phyloP scores from a whole-genome alignment of 2,888 invertebrate species.

The Mesoligia furuncula region DNA sequence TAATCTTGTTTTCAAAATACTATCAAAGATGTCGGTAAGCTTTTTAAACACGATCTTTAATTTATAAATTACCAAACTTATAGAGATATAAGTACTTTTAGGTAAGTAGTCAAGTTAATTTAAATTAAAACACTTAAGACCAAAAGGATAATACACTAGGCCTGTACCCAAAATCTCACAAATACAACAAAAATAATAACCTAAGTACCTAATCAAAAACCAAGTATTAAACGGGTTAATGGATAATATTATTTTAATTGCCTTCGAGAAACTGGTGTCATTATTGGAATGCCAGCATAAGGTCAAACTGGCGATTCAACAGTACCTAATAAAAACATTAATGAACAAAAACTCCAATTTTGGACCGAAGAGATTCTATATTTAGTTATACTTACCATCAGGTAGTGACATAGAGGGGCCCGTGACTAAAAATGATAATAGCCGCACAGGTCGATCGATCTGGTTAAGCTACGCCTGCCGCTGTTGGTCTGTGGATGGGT shows the following conservation, averaged over 20 bases:
- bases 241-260: slow-evolving; percentile 43
- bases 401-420: neutral
- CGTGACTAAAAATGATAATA: neutral
- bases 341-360: slow-evolving; percentile 20
- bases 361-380: slow-evolving; percentile 6
- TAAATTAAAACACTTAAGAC: neutral
- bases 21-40: neutral
- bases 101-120: neutral
- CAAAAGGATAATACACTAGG: neutral
- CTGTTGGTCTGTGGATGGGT: neutral
- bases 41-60: neutral
- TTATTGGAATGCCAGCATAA: slow-evolving; percentile 41
- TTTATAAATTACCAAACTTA: neutral
- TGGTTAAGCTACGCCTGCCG: too few species aligned
- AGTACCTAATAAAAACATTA: slow-evolving; percentile 1
- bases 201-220: slow-evolving; percentile 15
- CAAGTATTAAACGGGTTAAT: slow-evolving; percentile 14
- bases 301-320: slow-evolving; percentile 29
- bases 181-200: neutral
- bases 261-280: slow-evolving; percentile 33
- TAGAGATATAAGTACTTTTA: neutral
- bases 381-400: slow-evolving; percentile 6
- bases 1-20: neutral
- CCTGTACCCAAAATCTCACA: neutral
- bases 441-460: neutral